phyloP scores from a whole-genome alignment of 35 echinoderm and acorn worm genomes.

The Chiridota heheva region DNA sequence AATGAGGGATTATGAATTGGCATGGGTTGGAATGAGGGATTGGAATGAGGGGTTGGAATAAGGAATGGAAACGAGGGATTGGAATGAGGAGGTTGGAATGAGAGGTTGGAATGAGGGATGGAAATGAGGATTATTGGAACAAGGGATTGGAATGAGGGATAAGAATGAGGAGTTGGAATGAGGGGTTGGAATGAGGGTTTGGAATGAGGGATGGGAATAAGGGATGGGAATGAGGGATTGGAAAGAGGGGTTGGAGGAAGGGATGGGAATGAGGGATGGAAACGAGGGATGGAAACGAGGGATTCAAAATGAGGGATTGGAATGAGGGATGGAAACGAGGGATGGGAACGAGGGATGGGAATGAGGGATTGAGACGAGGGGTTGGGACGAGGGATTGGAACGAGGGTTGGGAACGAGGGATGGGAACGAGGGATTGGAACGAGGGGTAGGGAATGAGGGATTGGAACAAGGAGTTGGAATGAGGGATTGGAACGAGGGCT shows the following conservation, averaged over 20 bases:
- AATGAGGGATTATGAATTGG: not conserved
- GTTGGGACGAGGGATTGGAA: not conserved
- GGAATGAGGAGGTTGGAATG: not conserved
- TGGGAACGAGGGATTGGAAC: not conserved
- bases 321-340: not conserved
- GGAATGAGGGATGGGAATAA: not conserved
- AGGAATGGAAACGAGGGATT: not conserved
- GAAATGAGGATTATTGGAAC: not conserved
- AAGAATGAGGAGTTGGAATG: not conserved
- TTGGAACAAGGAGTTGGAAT: not conserved
- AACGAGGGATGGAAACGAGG: not conserved
- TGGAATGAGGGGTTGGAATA: not conserved
- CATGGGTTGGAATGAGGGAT: not conserved
- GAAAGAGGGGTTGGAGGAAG: not conserved
- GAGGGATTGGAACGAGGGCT: not conserved
- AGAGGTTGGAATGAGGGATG: not conserved
- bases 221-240: not conserved
- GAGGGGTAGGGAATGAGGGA: not conserved
- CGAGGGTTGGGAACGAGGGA: not conserved
- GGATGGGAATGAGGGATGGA: not conserved
- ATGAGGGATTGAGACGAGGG: not conserved
- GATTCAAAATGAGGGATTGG: not conserved
- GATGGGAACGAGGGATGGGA: not conserved
- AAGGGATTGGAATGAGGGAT: not conserved
- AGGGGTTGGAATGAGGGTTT: not conserved